phyloP scores from a whole-genome alignment of 2,113 vertebrate species.

The Leuciscus idus region DNA sequence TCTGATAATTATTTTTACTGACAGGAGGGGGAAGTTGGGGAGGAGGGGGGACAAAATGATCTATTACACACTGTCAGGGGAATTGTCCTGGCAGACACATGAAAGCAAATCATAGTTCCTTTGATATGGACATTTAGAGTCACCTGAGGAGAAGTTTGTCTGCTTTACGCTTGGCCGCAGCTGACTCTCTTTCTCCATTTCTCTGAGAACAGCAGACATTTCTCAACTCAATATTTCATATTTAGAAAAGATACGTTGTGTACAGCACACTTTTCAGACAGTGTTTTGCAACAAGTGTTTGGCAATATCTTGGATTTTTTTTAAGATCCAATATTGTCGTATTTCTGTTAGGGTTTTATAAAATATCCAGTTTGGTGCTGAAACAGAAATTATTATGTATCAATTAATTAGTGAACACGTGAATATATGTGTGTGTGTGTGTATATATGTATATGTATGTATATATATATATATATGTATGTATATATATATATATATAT shows the following conservation, averaged over 20 bases:
- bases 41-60: slow-evolving; percentile 49
- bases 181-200: slow-evolving; percentile 58
- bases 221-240: background rate
- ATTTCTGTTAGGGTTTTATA: background rate
- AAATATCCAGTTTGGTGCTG: background rate
- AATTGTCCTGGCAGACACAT: slow-evolving; percentile 56
- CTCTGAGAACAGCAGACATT: slow-evolving; percentile 40
- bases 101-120: slow-evolving; percentile 64
- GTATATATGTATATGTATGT: too few species aligned
- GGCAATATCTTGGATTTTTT: background rate
- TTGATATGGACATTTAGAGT: slow-evolving; percentile 60
- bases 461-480: too few species aligned
- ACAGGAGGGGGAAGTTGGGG: slow-evolving; percentile 44
- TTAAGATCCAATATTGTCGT: background rate
- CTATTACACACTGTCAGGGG: slow-evolving; percentile 27
- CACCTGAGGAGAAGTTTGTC: slow-evolving; percentile 69
- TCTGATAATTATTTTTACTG: slow-evolving; percentile 60
- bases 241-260: background rate
- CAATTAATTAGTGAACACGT: background rate
- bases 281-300: background rate
- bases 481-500: too few species aligned
- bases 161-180: background rate
- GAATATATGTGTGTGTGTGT: too few species aligned
- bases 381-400: background rate
- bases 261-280: background rate